Evolutionary conservation across 2,797 vertebrate genomes (phyloP), one percentile per base, ranked within the genome.

Genomic region (Avahi laniger): DNA sequence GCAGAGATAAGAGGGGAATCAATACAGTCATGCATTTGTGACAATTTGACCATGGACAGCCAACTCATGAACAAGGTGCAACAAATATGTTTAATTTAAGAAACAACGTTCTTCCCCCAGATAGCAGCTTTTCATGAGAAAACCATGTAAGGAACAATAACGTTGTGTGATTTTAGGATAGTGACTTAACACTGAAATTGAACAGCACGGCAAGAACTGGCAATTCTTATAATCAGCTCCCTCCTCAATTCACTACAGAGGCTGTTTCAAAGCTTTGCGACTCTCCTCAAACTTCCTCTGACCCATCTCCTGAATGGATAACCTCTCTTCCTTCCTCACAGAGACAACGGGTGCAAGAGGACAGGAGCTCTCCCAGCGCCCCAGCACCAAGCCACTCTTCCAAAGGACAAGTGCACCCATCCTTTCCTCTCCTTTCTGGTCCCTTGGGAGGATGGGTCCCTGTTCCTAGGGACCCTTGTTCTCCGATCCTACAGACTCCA

Each of bases 1-100:
- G 69, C 22, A 28, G 50, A 97, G 97, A 93, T 93, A 95, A 93
- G 95, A 61, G 46, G 43, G 0, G 0, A 35, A 38, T 33, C n/a
- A 75, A 82, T 54, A 38, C 17, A 41, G 33, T 22, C 4, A 0
- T 18, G 17, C 18, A 18, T 22, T 70, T 14, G 48, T 9, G 59
- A 93, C 38, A 15, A 26, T 33, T 10, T 26, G 46, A 70, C 63
- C 59, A 20, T n/a, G 14, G 17, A 12, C 88, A 80, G 46, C 33
- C 59, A 46, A 22, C 33, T 65, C 61, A 4, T 1, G 41, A 69
- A 38, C 13, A 24, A 78, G 57, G 52, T 18, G 63, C 46, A 11
- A 46, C 70, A 80, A 57, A 76, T 69, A 67, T 20, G 20, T 35
- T 67, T 65, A 63, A 65, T 33, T 76, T 82, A 6, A 75, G 65